A percentile compares a stretch with the other conserved stretches of the same genome.
These are phyloP conservation scores for Diaphora mendica DNA, from an alignment of 2,888 invertebrate species.

Conservation along the genomic window DNA sequence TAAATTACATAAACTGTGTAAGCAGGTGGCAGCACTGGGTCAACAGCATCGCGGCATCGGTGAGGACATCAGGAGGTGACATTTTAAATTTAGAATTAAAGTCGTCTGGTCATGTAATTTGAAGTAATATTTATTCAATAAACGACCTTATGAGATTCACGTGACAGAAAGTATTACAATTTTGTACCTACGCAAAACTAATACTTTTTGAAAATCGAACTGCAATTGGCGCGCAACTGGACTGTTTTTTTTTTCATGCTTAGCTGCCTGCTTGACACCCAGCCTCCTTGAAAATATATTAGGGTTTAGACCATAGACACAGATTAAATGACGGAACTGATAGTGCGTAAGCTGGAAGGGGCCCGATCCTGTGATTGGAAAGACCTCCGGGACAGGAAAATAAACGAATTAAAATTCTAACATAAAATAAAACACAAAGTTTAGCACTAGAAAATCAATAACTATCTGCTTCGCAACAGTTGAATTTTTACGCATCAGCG, in stretches of 20 bases:
- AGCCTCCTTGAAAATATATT: not conserved
- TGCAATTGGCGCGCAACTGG: not conserved
- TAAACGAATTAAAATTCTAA: not conserved
- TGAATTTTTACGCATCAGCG: slow-evolving; percentile 58
- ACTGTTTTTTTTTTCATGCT: not conserved
- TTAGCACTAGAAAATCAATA: slow-evolving; percentile 46
- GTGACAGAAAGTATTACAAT: slow-evolving; percentile 19
- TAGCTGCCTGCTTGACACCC: not conserved
- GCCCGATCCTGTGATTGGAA: too few species aligned
- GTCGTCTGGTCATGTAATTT: slow-evolving; percentile 31
- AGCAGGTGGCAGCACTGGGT: slow-evolving; percentile 57
- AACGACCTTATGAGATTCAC: slow-evolving; percentile 27
- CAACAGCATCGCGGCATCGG: slow-evolving; percentile 62
- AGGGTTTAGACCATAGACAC: not conserved
- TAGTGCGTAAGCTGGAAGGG: too few species aligned
- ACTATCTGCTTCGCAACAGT: slow-evolving; percentile 47
- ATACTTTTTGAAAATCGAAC: not conserved
- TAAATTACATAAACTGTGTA: slow-evolving; percentile 57
- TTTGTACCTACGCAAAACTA: not conserved
- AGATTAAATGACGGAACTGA: too few species aligned
- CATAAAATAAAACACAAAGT: not conserved
- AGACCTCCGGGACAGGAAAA: too few species aligned
- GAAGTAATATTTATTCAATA: slow-evolving; percentile 20
- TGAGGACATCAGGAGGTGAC: slow-evolving; percentile 66
- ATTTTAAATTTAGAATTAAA: slow-evolving; percentile 50